Percentiles rank a stretch among this genome's conserved stretches.
Evolutionary conservation across 2,113 vertebrate genomes (phyloP).

Genomic region (Aptenodytes forsteri): DNA sequence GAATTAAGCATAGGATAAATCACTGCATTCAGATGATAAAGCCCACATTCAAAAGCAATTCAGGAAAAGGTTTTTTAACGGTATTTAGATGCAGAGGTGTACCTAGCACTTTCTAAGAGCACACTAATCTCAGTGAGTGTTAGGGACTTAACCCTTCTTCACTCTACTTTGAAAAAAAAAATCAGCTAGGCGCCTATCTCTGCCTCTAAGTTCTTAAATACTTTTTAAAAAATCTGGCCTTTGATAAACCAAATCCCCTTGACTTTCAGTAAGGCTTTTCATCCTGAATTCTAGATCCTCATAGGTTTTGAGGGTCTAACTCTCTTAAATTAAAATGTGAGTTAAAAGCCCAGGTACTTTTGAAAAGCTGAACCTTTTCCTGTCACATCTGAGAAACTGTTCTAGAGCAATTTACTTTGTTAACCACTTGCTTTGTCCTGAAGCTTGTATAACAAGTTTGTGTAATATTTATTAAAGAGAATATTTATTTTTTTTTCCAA

Average conservation of each 20-base stretch:
- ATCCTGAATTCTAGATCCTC: constrained; percentile 29
- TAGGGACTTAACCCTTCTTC: constrained; percentile 38
- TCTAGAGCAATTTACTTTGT: constrained; percentile 12
- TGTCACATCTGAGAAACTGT: neutral
- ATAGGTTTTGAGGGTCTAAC: neutral
- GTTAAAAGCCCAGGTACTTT: neutral
- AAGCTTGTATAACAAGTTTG: neutral
- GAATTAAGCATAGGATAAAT: neutral
- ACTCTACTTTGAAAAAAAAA: neutral
- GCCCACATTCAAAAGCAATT: neutral
- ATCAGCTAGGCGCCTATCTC: neutral
- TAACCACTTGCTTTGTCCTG: constrained; percentile 37
- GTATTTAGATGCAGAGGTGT: constrained; percentile 18
- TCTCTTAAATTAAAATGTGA: constrained; percentile 10
- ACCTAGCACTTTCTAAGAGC: constrained; percentile 25
- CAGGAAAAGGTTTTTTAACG: neutral
- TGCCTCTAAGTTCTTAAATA: constrained; percentile 13
- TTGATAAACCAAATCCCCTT: constrained; percentile 47
- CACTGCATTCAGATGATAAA: constrained; percentile 8
- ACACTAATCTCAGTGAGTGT: constrained; percentile 21
- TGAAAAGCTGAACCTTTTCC: neutral
- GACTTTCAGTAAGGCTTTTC: constrained; percentile 13
- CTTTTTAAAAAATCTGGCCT: neutral
- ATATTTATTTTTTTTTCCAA: constrained; percentile 28
- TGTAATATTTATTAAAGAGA: constrained; percentile 49